Percentiles rank a stretch among this genome's conserved stretches.
Conservation (phyloP, 2,113 vertebrate genomes). For the Dunckerocampus dactyliophorus region DNA sequence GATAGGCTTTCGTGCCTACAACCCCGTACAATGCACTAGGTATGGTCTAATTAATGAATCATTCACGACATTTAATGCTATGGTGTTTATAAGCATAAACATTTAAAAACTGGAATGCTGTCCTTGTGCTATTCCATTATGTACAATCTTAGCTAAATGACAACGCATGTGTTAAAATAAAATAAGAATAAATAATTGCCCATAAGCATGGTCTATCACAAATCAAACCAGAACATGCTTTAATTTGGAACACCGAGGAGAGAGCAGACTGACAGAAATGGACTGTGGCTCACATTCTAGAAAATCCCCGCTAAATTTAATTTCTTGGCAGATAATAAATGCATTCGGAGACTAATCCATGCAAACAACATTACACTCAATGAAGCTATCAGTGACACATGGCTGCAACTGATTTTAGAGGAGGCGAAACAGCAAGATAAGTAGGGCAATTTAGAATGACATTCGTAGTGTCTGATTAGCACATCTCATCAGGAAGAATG, state of each 20-base stretch:
- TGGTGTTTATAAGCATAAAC: no score
- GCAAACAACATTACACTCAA: not conserved
- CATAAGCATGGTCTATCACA: not conserved
- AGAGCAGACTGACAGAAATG: not conserved
- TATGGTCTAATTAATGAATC: no score
- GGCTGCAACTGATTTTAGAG: not conserved
- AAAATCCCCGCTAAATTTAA: conserved; percentile 1
- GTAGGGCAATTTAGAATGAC: not conserved
- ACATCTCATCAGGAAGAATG: not conserved
- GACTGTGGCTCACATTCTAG: not conserved
- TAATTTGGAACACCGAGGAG: not conserved
- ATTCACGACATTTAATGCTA: no score
- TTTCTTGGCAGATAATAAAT: not conserved
- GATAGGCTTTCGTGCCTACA: no score
- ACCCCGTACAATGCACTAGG: no score
- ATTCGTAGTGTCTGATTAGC: not conserved
- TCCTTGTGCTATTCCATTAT: not conserved
- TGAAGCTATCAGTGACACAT: not conserved
- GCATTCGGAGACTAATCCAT: not conserved
- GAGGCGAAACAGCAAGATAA: not conserved
- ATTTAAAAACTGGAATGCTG: no score
- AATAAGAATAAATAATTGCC: not conserved
- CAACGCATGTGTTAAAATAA: not conserved
- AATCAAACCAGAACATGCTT: not conserved
- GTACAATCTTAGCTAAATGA: not conserved